Base-by-base conservation (phyloP, 2,888 invertebrate genomes). In the Noctua janthe region DNA sequence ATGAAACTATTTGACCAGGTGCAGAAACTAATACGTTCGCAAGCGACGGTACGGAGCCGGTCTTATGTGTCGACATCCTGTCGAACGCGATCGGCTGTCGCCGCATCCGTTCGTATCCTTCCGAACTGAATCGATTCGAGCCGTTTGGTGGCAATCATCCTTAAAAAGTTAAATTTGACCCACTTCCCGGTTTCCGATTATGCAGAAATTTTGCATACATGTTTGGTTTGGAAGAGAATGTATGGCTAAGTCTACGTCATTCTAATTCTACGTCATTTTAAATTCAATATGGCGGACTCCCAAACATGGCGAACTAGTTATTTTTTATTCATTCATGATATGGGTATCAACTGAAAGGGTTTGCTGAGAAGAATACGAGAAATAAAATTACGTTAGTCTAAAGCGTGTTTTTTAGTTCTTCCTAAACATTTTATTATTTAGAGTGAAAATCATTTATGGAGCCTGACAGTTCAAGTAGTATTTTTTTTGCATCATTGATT, bases 401-500 rank as follows among this genome's bases (percentile, higher is more conserved):
- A 29, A 62, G 29, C 15, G 29, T n/a, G 5, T 4, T 59, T 62
- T n/a, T n/a, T 13, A 13, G 59, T 59, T 59, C n/a, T 13, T n/a
- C 13, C 1, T n/a, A 23, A 54, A 59, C 15, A 3, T 35, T 29
- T 15, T 29, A 29, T 62, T 29, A 62, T 62, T 62, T 67, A 3
- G n/a, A 23, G 39, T 29, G n/a, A 35, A 59, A 71, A 54, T 56
- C 10, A 71, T 74, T 73, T 67, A 80, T 70, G 13, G 69, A 71
- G 13, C 10, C 59, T 71, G 39, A 56, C 20, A 39, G 59, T 69
- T 79, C n/a, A 35, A 15, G 10, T 39, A n/a, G 10, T 54, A 20
- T 20, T 29, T 39, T 29, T 70, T 39, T 29, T 70, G 29, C 23
- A 72, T 17, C n/a, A 35, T 35, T 35, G 35, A 35, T 35, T 35